phyloP scores from a whole-genome alignment of 2,888 invertebrate species.

The Erebia palarica region DNA sequence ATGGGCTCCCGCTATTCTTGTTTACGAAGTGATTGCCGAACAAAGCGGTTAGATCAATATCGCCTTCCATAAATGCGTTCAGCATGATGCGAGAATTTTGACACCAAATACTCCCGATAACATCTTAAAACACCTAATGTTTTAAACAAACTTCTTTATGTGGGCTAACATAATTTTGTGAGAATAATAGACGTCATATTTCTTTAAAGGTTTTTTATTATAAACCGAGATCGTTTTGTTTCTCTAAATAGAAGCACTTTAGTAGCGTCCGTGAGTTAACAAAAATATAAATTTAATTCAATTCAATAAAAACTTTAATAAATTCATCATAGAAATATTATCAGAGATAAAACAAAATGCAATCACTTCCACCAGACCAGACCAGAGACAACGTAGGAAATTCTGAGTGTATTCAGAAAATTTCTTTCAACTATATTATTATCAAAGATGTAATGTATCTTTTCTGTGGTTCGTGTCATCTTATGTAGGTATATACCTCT shows the following conservation, averaged over 20 bases:
- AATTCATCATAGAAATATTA: conserved; percentile 1
- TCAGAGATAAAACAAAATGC: too few species aligned
- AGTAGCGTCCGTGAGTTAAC: conserved; percentile 32
- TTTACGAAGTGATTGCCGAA: conserved; percentile 73
- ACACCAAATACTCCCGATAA: conserved; percentile 78
- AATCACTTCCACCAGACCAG: too few species aligned
- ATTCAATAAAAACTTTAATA: conserved; percentile 15
- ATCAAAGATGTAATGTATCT: not conserved
- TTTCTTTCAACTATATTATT: not conserved
- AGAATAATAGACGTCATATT: conserved; percentile 73
- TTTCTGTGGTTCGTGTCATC: not conserved
- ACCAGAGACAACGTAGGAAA: too few species aligned
- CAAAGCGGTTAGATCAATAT: conserved; percentile 73
- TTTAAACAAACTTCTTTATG: conserved; percentile 82
- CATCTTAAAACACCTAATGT: conserved; percentile 80
- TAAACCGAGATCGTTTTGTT: conserved; percentile 21
- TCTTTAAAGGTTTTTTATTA: conserved; percentile 58
- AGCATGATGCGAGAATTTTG: conserved; percentile 81
- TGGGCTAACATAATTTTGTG: conserved; percentile 77
- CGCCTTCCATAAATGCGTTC: conserved; percentile 70
- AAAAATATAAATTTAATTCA: conserved; percentile 19
- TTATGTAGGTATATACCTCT: too few species aligned
- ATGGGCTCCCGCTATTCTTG: conserved; percentile 79
- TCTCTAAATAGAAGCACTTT: conserved; percentile 36
- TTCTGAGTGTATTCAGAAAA: too few species aligned